These are phyloP conservation scores for Arrhamphus sclerolepis DNA, from an alignment of 2,797 vertebrate genomes.

Conservation along the genomic window DNA sequence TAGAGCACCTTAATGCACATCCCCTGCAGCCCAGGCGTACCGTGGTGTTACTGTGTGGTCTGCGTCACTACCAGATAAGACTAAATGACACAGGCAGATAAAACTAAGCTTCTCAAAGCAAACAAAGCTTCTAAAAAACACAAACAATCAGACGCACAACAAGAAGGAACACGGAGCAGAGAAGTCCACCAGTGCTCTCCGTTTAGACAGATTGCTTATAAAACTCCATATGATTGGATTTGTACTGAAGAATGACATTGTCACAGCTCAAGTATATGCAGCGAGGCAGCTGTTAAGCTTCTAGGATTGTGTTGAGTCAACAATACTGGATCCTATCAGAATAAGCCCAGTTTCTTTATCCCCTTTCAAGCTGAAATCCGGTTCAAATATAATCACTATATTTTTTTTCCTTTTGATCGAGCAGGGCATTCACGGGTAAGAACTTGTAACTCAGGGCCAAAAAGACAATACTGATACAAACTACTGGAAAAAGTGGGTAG, in stretches of 20 bases:
- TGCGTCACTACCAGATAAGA: constrained; percentile 43
- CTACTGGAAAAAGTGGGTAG: too few species aligned
- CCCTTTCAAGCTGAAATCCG: constrained; percentile 29
- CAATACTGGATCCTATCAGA: constrained; percentile 33
- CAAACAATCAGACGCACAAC: not conserved
- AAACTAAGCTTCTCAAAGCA: constrained; percentile 4
- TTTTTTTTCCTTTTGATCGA: constrained; percentile 3
- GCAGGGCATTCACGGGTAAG: not conserved
- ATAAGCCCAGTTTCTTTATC: constrained; percentile 29
- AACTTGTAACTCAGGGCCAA: too few species aligned
- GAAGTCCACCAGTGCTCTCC: not conserved
- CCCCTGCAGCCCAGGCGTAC: constrained; percentile 12
- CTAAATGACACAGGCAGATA: constrained; percentile 21
- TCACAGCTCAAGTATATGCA: constrained; percentile 1
- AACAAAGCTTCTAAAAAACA: not conserved
- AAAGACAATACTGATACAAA: too few species aligned
- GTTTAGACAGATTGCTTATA: constrained; percentile 9
- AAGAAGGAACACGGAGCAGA: constrained; percentile 3
- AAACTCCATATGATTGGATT: constrained; percentile 8
- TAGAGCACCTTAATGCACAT: constrained; percentile 6
- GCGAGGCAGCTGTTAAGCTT: constrained; percentile 14
- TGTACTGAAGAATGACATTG: constrained; percentile 6
- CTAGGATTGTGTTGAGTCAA: constrained; percentile 37
- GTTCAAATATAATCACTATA: constrained; percentile 28
- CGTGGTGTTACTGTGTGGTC: constrained; percentile 21